A percentile compares a stretch with the other conserved stretches of the same genome.
phyloP scores from a whole-genome alignment of 1,140 invertebrate species.

The Drosophila funebris region DNA sequence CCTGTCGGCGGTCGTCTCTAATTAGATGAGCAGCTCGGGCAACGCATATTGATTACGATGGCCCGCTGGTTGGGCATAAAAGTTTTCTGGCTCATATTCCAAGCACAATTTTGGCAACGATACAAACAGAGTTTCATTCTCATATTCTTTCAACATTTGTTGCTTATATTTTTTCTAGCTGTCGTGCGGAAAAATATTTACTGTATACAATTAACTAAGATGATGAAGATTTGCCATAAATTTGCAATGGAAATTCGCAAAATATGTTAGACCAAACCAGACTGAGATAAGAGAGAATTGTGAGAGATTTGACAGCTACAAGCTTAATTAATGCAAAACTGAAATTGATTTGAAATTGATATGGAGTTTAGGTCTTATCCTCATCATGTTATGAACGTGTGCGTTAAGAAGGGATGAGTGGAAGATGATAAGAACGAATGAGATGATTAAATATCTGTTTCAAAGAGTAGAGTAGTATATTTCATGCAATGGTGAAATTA shows the following conservation, averaged over 20 bases:
- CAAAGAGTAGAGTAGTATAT: no score
- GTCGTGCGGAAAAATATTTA: background rate
- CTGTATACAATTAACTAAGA: constrained; percentile 29
- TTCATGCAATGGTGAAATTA: no score
- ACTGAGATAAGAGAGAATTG: background rate
- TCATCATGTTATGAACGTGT: no score
- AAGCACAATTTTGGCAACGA: constrained; percentile 13
- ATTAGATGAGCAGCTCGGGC: constrained; percentile 37
- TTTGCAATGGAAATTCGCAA: background rate
- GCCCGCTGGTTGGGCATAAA: background rate
- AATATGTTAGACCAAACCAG: background rate
- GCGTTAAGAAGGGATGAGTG: no score
- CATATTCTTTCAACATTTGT: background rate
- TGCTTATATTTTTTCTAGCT: background rate
- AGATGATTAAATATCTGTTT: no score
- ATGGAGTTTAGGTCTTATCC: background rate
- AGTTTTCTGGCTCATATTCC: constrained; percentile 4
- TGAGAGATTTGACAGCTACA: no score
- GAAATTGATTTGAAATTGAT: background rate
- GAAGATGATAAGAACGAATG: no score
- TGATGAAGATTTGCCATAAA: constrained; percentile 19
- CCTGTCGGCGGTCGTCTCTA: constrained; percentile 21
- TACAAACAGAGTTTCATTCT: constrained; percentile 14
- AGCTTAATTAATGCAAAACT: constrained; percentile 2
- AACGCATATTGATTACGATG: constrained; percentile 44